Evolutionary conservation across 2,888 invertebrate genomes (phyloP).

Genomic region (Polydesmus complanatus): DNA sequence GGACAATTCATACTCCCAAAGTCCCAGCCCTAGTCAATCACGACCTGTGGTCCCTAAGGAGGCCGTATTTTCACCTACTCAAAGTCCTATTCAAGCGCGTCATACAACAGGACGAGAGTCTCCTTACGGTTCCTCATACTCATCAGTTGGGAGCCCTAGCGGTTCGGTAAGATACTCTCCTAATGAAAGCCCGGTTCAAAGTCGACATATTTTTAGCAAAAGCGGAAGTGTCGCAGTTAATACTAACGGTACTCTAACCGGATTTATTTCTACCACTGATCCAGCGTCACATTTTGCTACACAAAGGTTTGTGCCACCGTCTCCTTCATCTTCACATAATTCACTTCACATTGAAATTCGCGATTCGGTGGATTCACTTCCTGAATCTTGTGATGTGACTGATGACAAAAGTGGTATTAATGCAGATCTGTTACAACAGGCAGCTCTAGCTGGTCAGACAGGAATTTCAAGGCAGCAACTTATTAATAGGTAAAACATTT

Average conservation of each 20-base stretch:
- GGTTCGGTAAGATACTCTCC: constrained; percentile 19
- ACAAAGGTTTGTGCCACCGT: not conserved
- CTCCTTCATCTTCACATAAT: not conserved
- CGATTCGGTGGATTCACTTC: constrained; percentile 19
- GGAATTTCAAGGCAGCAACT: constrained; percentile 78
- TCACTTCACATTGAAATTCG: constrained; percentile 23
- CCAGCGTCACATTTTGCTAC: constrained; percentile 1
- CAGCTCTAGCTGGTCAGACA: constrained; percentile 46
- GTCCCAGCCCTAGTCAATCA: constrained; percentile 17
- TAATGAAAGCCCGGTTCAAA: constrained; percentile 19
- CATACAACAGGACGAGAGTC: constrained; percentile 18
- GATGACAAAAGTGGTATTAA: constrained; percentile 21
- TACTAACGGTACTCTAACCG: not conserved
- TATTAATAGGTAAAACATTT: constrained; percentile 50
- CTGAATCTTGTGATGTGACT: constrained; percentile 18
- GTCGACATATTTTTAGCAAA: constrained; percentile 9
- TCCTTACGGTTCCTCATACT: constrained; percentile 19
- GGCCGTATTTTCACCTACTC: constrained; percentile 17
- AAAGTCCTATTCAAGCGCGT: constrained; percentile 18
- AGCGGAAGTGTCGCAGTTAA: not conserved
- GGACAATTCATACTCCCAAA: constrained; percentile 16
- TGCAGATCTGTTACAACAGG: constrained; percentile 30
- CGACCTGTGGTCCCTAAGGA: constrained; percentile 12
- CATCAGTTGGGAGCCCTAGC: constrained; percentile 19
- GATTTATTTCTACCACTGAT: not conserved